Evolutionary conservation across 2,113 vertebrate genomes (phyloP), one percentile per base, ranked within the genome.

Genomic region (Brachyhypopomus gauderio): DNA sequence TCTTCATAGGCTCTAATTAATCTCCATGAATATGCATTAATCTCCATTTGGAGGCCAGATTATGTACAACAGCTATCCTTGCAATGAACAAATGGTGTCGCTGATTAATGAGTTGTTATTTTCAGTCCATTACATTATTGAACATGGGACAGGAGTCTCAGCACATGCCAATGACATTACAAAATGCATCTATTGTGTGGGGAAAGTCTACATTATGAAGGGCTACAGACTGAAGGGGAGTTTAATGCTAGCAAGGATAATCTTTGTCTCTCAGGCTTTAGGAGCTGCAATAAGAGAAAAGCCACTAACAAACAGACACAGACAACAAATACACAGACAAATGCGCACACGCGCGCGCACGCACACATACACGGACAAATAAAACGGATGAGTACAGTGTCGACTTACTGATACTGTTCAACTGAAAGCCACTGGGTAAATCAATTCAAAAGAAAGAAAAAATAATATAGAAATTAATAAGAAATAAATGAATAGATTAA

Each of bases 321-420:
- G 14, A 73, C 23, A 74, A 78, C 69, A 81, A 62, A 75, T 27
- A 72, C 0, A 81, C 52, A 85, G 3, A 5, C 9, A 83, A 64
- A 76, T 62, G 11, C 5, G 70, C 41, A 48, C n/a, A 60, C 27
- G n/a, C 69, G 4, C 8, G n/a, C 17, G 41, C 60, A 75, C n/a
- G 64, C 25, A 84, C n/a, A 73, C n/a, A 71, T 48, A 76, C 73
- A 77, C 4, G 80, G 8, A 85, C 11, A 8, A n/a, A 83, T 63
- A 79, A 69, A 63, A 55, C 22, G 20, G 64, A 67, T 11, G 34
- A 55, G 22, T 71, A 82, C 87, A 88, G 83, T 64, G 81, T 72
- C 85, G 87, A 94, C 93, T 94, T 93, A 94, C 93, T 91, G 90
- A 93, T 90, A 92, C 85, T 90, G 93, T 90, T 92, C 90, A 91